Base-by-base conservation (phyloP, 2,797 vertebrate genomes). In the Spatula versicolor region DNA sequence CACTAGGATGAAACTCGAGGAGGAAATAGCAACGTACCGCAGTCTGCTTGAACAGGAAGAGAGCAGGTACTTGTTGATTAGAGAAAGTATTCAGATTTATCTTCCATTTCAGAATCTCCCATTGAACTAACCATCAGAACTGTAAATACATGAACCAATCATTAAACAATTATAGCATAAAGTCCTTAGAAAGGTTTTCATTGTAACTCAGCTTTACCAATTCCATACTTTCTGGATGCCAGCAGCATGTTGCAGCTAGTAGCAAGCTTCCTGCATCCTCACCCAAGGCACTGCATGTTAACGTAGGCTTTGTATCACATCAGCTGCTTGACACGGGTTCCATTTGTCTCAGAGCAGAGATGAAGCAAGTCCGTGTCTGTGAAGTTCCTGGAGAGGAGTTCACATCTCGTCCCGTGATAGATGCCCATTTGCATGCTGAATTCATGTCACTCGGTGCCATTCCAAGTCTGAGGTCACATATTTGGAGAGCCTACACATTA, bases 1-100 rank as follows among this genome's bases (percentile, higher is more conserved):
- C 98, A 99, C 99, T 1, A 99, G 99, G 96, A 99, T 99, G 99
- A 98, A 98, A 86, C 98, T 99, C 89, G 99, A 99, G 96, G 98
- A 98, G 39, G 99, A 99, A 97, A 99, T 99, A 28, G 85, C 98
- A 4, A 99, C 98, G 0, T 99, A 99, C n/a, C 98, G 99, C 67
- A 98, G 96, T 37, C 98, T 99, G 59, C 97, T 99, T 66, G 99
- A 99, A 80, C 97, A 97, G 13, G 99, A 99, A 79, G 99, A 99
- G 97, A 98, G 97, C 98, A 99, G 99, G 99, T 99, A 98, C 96
- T 68, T 1, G 1, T 30, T 15, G 6, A 35, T 13, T 16, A 43
- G 48, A 48, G 4, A 48, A 73, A 68, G 16, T 33, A 19, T 48
- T 69, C 60, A 21, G 7, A 56, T 66, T 33, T 54, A 11, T 14